Evolutionary conservation across 2,113 vertebrate species (phyloP).

Genomic region (Acanthochromis polyacanthus): DNA sequence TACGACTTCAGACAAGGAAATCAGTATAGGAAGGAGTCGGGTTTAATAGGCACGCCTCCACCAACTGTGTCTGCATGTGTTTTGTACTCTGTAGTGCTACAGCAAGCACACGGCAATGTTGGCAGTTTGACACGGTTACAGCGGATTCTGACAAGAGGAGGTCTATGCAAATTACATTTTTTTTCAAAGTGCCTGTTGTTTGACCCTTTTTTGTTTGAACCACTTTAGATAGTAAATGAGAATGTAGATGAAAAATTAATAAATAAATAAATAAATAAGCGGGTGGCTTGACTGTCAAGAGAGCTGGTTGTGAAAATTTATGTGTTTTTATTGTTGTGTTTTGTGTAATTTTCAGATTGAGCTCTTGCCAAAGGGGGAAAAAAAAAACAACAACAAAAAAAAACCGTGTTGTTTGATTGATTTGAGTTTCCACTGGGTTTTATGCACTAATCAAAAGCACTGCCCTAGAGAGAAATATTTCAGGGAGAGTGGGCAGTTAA

Average conservation of each 20-base stretch:
- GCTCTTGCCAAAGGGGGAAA: constrained; percentile 11
- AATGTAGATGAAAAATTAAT: not conserved
- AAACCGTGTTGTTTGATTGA: constrained; percentile 36
- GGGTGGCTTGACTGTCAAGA: constrained; percentile 3
- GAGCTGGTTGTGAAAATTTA: constrained; percentile 9
- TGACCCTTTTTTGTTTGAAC: constrained; percentile 36
- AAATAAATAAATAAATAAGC: not conserved
- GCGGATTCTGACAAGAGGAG: constrained; percentile 37
- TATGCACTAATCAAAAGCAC: constrained; percentile 46
- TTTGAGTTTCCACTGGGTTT: constrained; percentile 34
- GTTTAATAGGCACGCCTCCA: constrained; percentile 61
- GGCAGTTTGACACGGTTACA: constrained; percentile 44
- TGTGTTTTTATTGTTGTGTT: constrained; percentile 17
- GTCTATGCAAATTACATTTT: constrained; percentile 36
- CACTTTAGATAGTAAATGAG: constrained; percentile 46
- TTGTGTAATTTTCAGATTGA: constrained; percentile 32
- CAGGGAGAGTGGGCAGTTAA: constrained; percentile 45
- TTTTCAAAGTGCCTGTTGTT: constrained; percentile 16
- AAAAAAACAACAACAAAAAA: not conserved
- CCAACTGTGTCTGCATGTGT: constrained; percentile 67
- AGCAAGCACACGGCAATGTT: constrained; percentile 35
- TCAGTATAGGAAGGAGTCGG: constrained; percentile 35
- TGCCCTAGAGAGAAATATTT: constrained; percentile 38
- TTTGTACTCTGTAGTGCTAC: constrained; percentile 43
- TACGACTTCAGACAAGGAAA: constrained; percentile 40